Base-by-base conservation (phyloP, 2,888 invertebrate species). In the Venustoraphidia nigricollis region DNA sequence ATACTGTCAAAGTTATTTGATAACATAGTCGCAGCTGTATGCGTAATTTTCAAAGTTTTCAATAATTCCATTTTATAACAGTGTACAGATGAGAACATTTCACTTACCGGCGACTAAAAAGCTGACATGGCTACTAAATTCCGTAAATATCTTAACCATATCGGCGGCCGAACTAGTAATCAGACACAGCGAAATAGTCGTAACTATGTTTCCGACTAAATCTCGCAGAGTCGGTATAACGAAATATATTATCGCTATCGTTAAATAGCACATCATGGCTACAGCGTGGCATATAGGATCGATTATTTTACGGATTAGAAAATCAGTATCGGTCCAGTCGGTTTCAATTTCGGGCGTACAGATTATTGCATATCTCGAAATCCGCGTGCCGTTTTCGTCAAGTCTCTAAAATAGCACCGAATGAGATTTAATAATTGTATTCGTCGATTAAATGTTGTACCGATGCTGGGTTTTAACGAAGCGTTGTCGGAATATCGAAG, bases 161-260 rank as follows among this genome's bases (percentile, higher is more conserved):
- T 86, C 83, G 9, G 88, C 86, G 8, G 79, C 79, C 64, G 89
- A 85, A 55, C 79, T 80, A 6, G 83, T 68, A 58, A 88, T 81
- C 54, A 89, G 69, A 59, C 89, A 89, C 41, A 88, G 61, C 49
- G 80, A 80, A 60, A 89, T 81, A 43, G 86, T 88, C 2, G 88
- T 87, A 50, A 89, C 77, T 53, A 89, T 88, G 62, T 89, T 89
- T 3, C 89, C 89, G 36, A 86, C 80, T 45, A 89, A 71, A 68
- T 90, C 88, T 60, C 87, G 69, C 48, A 90, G 66, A 45, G 88
- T 87, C 10, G 89, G 88, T 60, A 90, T 67, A 38, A 89, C 79
- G 65, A 89, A 89, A 61, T 89, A 89, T 52, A 88, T 76, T 42
- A 88, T 76, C 6, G 88, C 83, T 37, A 87, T 78, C 10, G 80